Evolutionary conservation across 1,140 invertebrate species (phyloP).

Genomic region (Diorhabda sublineata): DNA sequence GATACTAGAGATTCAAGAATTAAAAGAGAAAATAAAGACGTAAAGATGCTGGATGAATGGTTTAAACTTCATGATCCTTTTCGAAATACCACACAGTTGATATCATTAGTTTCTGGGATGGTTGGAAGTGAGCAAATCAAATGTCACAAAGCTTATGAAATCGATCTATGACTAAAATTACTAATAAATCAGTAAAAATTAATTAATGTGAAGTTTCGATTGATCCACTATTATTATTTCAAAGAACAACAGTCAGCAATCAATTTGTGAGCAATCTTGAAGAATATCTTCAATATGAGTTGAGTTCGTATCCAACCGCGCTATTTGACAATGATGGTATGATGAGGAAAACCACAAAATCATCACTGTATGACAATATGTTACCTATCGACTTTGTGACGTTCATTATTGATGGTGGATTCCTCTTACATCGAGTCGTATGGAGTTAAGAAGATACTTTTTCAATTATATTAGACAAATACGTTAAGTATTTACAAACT

Average conservation of each 20-base stretch:
- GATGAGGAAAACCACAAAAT: too few species aligned
- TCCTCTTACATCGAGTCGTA: too few species aligned
- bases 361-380: too few species aligned
- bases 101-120: constrained; percentile 46
- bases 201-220: neutral
- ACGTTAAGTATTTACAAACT: too few species aligned
- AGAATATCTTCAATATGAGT: neutral
- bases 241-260: neutral
- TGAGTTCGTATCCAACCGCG: neutral
- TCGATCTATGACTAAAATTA: neutral
- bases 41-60: constrained; percentile 42
- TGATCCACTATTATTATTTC: neutral
- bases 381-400: too few species aligned
- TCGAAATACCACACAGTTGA: constrained; percentile 30
- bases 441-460: too few species aligned
- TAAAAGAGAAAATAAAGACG: constrained; percentile 43
- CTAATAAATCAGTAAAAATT: too few species aligned
- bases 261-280: neutral
- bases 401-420: too few species aligned
- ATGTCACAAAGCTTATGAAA: neutral
- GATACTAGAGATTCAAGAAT: constrained; percentile 43
- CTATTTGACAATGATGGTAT: neutral
- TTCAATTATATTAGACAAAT: too few species aligned
- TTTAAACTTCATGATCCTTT: constrained; percentile 39
- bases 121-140: constrained; percentile 35